Evolutionary conservation across 1,140 invertebrate species (phyloP), one percentile per base, ranked within the genome.

Genomic region (Colletes latitarsis): DNA sequence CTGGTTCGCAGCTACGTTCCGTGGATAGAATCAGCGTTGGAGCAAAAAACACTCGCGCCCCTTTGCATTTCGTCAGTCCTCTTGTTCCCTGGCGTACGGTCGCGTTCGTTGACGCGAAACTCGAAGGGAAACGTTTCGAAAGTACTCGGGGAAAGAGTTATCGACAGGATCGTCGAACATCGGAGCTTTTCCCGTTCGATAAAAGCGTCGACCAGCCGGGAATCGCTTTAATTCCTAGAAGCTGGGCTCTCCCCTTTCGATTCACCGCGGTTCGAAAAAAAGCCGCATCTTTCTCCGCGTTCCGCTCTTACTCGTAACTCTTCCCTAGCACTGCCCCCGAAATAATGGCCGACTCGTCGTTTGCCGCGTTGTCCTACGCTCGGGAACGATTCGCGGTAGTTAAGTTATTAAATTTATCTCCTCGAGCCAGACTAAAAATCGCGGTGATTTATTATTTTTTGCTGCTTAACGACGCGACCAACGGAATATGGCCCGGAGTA

Each of bases 391-490:
- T 67, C 83, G 81, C 85, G 83, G 90, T 87, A 90, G 90, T 90
- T 91, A 89, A 90, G 88, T 91, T 91, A 91, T 91, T 91, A 91
- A 92, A 92, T 92, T 92, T 92, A 92, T 92, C 90, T 92, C 77
- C 78, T 87, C 83, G 81, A 77, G 83, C 77, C 82, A 39, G 82
- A 77, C 67, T 87, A 88, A 89, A 91, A 88, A 90, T 91, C 88
- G 79, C 78, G 84, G 86, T 90, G 90, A 92, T 92, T 92, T 92
- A 92, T 92, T 91, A 89, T 92, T 92, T 91, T 92, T 91, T 89
- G 83, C 88, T 89, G 90, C 89, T 89, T 92, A 92, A 92, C 92
- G 91, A 93, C 84, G 89, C 91, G 89, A 89, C 88, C 85, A 30
- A 85, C 77, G 88, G 89, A 92, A 91, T 91, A 92, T 90, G 90